Evolutionary conservation across 2,113 vertebrate species (phyloP).

Genomic region (Cyprinodon brontotheroides): DNA sequence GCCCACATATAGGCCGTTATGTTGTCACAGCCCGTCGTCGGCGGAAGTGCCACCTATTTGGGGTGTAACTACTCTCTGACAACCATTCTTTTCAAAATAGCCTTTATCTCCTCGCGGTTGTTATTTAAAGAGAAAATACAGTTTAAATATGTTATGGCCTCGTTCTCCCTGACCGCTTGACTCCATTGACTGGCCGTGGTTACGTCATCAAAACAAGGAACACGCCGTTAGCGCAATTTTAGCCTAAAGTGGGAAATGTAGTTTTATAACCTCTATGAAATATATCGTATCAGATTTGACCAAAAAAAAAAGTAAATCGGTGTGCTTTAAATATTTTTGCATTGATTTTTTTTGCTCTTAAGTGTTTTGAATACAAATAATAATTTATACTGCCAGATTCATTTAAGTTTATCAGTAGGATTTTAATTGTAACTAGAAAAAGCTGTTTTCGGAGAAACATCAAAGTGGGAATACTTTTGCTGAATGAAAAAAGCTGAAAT

Average conservation of each 20-base stretch:
- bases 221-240: neutral
- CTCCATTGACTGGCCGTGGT: slow-evolving; percentile 69
- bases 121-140: neutral
- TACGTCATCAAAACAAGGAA: slow-evolving; percentile 74
- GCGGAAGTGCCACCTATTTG: slow-evolving; percentile 11
- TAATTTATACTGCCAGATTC: neutral
- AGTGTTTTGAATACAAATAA: neutral
- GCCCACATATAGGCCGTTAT: slow-evolving; percentile 57
- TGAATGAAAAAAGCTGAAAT: no score
- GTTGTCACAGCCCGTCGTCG: slow-evolving; percentile 39
- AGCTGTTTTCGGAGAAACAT: no score
- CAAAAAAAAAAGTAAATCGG: no score
- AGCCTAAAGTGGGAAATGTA: slow-evolving; percentile 72
- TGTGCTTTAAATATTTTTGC: no score
- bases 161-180: slow-evolving; percentile 58
- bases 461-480: no score
- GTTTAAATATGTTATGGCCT: slow-evolving; percentile 27
- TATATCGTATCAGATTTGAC: neutral
- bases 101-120: neutral
- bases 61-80: neutral
- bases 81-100: neutral
- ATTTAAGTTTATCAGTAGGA: neutral
- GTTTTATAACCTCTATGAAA: slow-evolving; percentile 31
- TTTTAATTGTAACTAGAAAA: no score
- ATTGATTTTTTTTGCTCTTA: neutral